Conservation (phyloP, 2,797 vertebrate species). For the Lepilemur septentrionalis region DNA sequence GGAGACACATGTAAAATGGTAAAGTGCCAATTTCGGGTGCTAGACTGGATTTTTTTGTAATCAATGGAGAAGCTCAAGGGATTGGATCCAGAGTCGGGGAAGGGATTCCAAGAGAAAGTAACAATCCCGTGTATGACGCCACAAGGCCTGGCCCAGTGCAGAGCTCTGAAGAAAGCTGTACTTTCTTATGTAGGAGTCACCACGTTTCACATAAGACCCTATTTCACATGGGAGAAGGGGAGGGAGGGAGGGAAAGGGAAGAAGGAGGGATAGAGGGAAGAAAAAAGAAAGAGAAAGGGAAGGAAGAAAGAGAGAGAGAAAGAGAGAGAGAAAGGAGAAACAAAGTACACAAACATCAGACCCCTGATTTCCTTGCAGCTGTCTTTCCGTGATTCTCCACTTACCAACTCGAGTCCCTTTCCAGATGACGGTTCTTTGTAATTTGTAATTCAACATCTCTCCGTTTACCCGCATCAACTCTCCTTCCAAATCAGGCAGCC, state of each 20-base stretch:
- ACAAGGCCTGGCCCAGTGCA: fast-evolving
- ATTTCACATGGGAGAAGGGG: not conserved
- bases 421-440: not conserved
- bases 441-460: not conserved
- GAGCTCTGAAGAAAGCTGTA: not conserved
- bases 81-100: fast-evolving
- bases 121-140: not conserved
- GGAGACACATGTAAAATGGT: not conserved
- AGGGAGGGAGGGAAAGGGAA: fast-evolving
- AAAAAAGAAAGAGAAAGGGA: fast-evolving
- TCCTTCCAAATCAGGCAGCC: constrained; percentile 11
- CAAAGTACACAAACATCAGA: not conserved
- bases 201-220: not conserved
- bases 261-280: fast-evolving
- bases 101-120: not conserved
- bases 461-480: not conserved
- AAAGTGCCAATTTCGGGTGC: not conserved
- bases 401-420: not conserved
- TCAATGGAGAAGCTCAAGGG: not conserved
- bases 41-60: not conserved
- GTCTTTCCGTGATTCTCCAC: not conserved
- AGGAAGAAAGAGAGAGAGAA: fast-evolving
- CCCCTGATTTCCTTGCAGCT: not conserved
- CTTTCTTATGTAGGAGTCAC: not conserved
- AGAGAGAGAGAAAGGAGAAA: too few relatives aligned